A percentile compares a stretch with the other conserved stretches of the same genome.
These are phyloP conservation scores for Scaptodrosophila latifasciaeformis DNA, from an alignment of 2,888 invertebrate genomes.

Conservation along the genomic window DNA sequence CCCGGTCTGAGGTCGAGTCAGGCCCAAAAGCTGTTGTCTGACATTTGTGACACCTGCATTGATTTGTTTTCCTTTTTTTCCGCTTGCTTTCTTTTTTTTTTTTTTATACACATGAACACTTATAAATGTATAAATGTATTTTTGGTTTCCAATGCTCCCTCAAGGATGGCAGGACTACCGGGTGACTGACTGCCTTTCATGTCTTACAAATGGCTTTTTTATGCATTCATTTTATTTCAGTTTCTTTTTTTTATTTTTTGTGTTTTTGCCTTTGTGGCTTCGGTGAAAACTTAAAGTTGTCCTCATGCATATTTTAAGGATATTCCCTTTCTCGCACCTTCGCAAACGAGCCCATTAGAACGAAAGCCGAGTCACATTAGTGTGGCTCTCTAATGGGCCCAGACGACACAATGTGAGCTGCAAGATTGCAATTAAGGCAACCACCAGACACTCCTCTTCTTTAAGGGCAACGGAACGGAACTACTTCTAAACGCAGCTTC, in stretches of 20 bases:
- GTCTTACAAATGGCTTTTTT: conserved; percentile 65
- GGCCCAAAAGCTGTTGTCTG: conserved; percentile 61
- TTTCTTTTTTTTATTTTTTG: too few relatives aligned
- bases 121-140: too few relatives aligned
- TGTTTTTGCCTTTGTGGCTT: conserved; percentile 26
- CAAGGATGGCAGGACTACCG: conserved; percentile 38
- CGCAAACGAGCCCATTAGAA: conserved; percentile 1
- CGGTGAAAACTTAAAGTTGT: conserved; percentile 3
- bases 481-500: conserved; percentile 23
- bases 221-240: conserved; percentile 54
- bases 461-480: too few relatives aligned
- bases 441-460: conserved; percentile 14
- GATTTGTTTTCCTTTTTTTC: conserved; percentile 57
- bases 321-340: too few relatives aligned
- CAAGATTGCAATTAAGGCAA: conserved; percentile 54
- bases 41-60: conserved; percentile 69
- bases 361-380: conserved; percentile 40
- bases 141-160: too few relatives aligned
- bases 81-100: too few relatives aligned
- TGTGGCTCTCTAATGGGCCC: conserved; percentile 54
- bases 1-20: background rate
- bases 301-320: conserved; percentile 26
- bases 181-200: conserved; percentile 59
- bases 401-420: too few relatives aligned
- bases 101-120: too few relatives aligned